Percentiles rank a stretch among this genome's conserved stretches.
Conservation (phyloP, 1,140 invertebrate genomes). For the Brachionus koreanus region DNA sequence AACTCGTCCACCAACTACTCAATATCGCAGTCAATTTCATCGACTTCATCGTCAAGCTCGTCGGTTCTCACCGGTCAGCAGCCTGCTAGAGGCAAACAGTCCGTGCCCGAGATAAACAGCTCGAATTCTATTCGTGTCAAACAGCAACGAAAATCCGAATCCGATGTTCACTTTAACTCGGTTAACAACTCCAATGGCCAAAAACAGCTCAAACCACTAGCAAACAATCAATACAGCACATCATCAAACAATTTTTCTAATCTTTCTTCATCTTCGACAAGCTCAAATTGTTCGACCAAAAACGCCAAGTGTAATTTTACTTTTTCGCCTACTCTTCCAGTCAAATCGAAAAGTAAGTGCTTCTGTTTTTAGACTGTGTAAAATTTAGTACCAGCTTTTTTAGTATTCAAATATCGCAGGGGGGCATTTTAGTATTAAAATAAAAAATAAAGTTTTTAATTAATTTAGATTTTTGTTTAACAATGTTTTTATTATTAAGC, state of each 20-base stretch:
- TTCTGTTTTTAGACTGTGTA: too few species aligned
- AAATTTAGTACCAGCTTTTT: too few species aligned
- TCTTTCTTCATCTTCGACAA: not conserved
- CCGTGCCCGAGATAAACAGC: not conserved
- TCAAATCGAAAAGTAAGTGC: conserved; percentile 27
- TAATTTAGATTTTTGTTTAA: too few species aligned
- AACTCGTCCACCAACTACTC: not conserved
- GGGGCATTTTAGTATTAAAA: too few species aligned
- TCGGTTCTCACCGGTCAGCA: not conserved
- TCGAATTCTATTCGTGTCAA: not conserved
- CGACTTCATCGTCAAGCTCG: not conserved
- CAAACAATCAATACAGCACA: not conserved
- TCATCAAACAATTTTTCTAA: conserved; percentile 28
- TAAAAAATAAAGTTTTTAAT: too few species aligned
- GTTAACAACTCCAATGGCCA: not conserved
- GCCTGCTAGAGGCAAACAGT: not conserved
- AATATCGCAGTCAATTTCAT: not conserved
- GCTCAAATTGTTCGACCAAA: not conserved
- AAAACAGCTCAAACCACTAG: not conserved
- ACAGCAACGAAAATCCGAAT: conserved; percentile 30
- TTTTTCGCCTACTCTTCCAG: not conserved
- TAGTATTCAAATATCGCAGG: too few species aligned
- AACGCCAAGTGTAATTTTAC: not conserved
- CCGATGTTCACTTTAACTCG: conserved; percentile 15
- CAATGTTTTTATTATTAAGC: too few species aligned